Base-by-base conservation (phyloP, 2,888 invertebrate species). In the Choreutis nemorana region DNA sequence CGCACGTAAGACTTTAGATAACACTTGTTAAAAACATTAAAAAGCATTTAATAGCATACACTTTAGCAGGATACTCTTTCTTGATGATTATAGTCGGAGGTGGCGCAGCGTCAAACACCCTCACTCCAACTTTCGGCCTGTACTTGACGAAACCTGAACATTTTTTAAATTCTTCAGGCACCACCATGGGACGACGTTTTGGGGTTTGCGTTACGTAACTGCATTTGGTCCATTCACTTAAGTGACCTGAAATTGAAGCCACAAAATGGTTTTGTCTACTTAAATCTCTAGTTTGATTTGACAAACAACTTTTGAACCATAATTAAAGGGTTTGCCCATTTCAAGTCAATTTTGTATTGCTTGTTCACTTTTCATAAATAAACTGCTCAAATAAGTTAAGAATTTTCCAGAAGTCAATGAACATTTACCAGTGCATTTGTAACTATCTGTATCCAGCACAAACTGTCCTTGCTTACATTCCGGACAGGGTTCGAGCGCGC, bases 201-300 rank as follows among this genome's bases (percentile, higher is more conserved):
- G 97, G 97, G 23, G 86, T 83, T 44, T 85, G 85, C 0, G 86
- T 83, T 3, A 85, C 59, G 45, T 86, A 82, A 30, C 83, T 81
- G 61, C 98, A 98, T 62, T 91, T 92, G 0, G 91, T 88, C 94
- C 95, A 98, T 55, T 94, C 96, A 7, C 87, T 88, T 16, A 91
- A 46, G 54, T 88, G 78, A 14, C 84, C 84, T 63, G 48, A 32
- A 31, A n/a, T n/a, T n/a, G n/a, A n/a, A n/a, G n/a, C n/a, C 2
- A 26, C 8, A 14, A 6, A 20, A n/a, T n/a, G n/a, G n/a, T n/a
- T n/a, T n/a, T n/a, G n/a, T n/a, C n/a, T n/a, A n/a, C n/a, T n/a
- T n/a, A n/a, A n/a, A n/a, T n/a, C n/a, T n/a, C n/a, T n/a, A n/a
- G n/a, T n/a, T 10, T 7, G 5, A 23, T 23, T 8, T 10, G 11